phyloP scores from a whole-genome alignment of 2,113 vertebrate genomes.

The Myotis lucifugus region DNA sequence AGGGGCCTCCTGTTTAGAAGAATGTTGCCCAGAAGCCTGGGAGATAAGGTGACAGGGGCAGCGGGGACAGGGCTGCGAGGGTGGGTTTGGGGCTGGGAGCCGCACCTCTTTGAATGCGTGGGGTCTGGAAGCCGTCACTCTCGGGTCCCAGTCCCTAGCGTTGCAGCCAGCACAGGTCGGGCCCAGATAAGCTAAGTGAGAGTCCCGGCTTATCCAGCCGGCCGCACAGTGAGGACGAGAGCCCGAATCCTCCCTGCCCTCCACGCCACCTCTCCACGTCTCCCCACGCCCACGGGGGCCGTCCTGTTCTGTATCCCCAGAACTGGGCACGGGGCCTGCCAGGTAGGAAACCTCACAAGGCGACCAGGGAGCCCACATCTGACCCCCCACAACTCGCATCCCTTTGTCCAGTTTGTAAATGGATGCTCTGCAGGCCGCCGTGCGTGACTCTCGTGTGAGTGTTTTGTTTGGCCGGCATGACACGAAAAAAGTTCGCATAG shows the following conservation, averaged over 20 bases:
- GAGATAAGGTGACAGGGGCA: not conserved
- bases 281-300: not conserved
- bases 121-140: not conserved
- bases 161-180: not conserved
- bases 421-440: not conserved
- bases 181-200: not conserved
- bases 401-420: not conserved
- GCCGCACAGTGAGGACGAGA: rapidly evolving
- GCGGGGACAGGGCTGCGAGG: not conserved
- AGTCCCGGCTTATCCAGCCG: not conserved
- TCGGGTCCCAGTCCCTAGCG: not conserved
- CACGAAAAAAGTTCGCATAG: not conserved
- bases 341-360: not conserved
- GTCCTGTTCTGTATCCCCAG: not conserved
- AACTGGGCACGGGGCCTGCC: not conserved
- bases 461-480: not conserved
- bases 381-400: not conserved
- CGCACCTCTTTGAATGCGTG: not conserved
- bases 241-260: no score
- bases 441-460: no score
- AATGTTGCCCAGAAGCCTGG: not conserved
- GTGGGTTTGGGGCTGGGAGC: not conserved
- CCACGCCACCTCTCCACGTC: not conserved
- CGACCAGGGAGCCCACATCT: not conserved
- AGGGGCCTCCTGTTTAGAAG: not conserved